A percentile compares a stretch with the other conserved stretches of the same genome.
These are phyloP conservation scores for Apodemia zela DNA, from an alignment of 2,888 invertebrate species.

Conservation along the genomic window DNA sequence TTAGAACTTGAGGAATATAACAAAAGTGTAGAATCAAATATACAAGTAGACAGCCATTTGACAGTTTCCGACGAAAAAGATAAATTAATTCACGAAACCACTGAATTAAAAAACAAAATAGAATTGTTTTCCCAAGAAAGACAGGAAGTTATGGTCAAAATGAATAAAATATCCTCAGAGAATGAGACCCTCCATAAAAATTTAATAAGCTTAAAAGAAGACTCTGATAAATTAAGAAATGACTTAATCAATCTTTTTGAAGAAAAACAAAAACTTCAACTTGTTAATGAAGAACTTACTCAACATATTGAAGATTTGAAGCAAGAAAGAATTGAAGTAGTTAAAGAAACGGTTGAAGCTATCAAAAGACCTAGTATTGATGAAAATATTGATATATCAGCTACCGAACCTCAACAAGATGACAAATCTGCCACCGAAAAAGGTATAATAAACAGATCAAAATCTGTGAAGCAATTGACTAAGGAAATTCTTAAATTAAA, in stretches of 20 bases:
- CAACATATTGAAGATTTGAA: constrained; percentile 69
- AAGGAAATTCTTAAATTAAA: constrained; percentile 76
- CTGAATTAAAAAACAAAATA: constrained; percentile 84
- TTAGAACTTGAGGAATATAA: constrained; percentile 85
- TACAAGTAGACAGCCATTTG: constrained; percentile 35
- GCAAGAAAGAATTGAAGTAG: constrained; percentile 60
- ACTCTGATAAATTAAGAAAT: constrained; percentile 69
- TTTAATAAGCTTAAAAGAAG: constrained; percentile 71
- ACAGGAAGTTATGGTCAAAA: constrained; percentile 85
- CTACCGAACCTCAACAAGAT: constrained; percentile 55
- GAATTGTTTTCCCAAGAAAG: constrained; percentile 85
- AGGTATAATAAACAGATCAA: constrained; percentile 51
- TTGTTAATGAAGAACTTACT: constrained; percentile 55
- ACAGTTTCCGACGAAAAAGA: constrained; percentile 40
- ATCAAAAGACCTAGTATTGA: constrained; percentile 52
- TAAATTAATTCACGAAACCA: constrained; percentile 82
- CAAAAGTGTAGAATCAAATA: constrained; percentile 63
- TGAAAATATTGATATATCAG: constrained; percentile 48
- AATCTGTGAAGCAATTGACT: constrained; percentile 71
- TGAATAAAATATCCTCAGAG: constrained; percentile 82
- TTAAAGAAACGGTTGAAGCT: constrained; percentile 63
- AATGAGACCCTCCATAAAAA: constrained; percentile 77
- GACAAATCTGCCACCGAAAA: constrained; percentile 61
- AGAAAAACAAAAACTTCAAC: constrained; percentile 60
- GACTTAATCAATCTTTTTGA: constrained; percentile 65